A percentile compares a stretch with the other conserved stretches of the same genome.
These are phyloP conservation scores for Drosophila paucipuncta DNA, from an alignment of 2,888 invertebrate species.

Conservation along the genomic window DNA sequence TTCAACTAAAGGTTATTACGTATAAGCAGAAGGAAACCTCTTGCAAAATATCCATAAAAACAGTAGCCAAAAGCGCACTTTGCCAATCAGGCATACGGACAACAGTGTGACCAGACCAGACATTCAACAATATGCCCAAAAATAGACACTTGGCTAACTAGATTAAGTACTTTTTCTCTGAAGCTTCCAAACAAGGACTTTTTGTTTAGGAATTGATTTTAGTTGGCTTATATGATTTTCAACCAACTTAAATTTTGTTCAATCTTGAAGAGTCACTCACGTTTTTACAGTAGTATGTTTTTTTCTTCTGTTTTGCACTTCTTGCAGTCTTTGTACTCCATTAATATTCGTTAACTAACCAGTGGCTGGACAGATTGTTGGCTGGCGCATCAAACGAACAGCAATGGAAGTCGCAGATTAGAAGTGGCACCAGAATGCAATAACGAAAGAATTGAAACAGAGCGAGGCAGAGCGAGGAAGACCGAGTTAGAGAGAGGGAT, in stretches of 20 bases:
- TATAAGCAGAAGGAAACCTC: constrained; percentile 47
- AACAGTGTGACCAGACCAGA: constrained; percentile 26
- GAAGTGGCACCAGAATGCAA: constrained; percentile 59
- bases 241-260: neutral
- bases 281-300: neutral
- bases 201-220: neutral
- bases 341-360: neutral
- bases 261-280: neutral
- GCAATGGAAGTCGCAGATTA: constrained; percentile 32
- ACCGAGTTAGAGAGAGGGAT: neutral
- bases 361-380: constrained; percentile 50
- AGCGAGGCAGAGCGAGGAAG: neutral
- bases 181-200: neutral
- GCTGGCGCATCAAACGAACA: constrained; percentile 17
- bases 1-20: constrained; percentile 63
- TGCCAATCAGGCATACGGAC: constrained; percentile 32
- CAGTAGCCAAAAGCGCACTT: constrained; percentile 34
- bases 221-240: neutral
- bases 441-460: constrained; percentile 28
- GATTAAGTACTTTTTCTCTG: no score
- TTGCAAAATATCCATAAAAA: constrained; percentile 1
- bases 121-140: no score
- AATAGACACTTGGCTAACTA: no score
- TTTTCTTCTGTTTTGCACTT: neutral
- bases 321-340: neutral